These are phyloP conservation scores for Sinocyclocheilus anophthalmus DNA, from an alignment of 2,113 vertebrate species.

Conservation along the genomic window DNA sequence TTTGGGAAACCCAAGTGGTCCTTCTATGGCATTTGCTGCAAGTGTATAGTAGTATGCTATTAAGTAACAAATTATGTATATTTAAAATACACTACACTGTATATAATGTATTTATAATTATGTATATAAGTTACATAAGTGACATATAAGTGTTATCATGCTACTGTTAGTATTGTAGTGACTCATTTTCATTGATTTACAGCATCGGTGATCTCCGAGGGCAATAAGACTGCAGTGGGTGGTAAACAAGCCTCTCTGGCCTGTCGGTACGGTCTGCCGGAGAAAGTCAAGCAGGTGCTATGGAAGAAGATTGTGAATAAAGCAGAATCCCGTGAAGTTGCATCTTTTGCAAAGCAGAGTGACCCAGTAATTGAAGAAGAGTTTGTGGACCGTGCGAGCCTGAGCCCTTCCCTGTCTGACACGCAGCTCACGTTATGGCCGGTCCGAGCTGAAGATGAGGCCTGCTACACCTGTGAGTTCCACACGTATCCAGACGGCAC, in stretches of 20 bases:
- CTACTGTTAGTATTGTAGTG: not conserved
- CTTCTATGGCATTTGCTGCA: not conserved
- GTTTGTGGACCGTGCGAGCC: slow-evolving; percentile 68
- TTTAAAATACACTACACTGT: not conserved
- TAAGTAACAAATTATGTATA: not conserved
- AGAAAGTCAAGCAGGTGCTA: slow-evolving; percentile 72
- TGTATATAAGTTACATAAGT: not conserved
- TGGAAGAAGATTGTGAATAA: slow-evolving; percentile 66
- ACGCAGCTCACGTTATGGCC: slow-evolving; percentile 73
- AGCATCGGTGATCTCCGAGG: slow-evolving; percentile 55
- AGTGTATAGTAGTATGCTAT: not conserved
- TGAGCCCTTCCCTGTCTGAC: slow-evolving; percentile 70
- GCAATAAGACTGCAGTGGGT: slow-evolving; percentile 74
- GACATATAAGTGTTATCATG: not conserved
- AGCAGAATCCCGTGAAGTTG: slow-evolving; percentile 62
- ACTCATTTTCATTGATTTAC: slow-evolving; percentile 16
- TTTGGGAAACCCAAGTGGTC: not conserved
- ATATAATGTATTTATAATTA: not conserved
- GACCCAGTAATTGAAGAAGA: slow-evolving; percentile 71
- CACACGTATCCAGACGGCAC: slow-evolving; percentile 60
- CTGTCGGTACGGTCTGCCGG: slow-evolving; percentile 74
- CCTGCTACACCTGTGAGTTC: slow-evolving; percentile 78
- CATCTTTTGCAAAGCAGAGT: slow-evolving; percentile 68
- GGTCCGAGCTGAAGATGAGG: slow-evolving; percentile 73
- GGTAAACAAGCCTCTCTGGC: slow-evolving; percentile 71